Base-by-base conservation (phyloP, 2,888 invertebrate genomes). In the Toxonevra muliebris region DNA sequence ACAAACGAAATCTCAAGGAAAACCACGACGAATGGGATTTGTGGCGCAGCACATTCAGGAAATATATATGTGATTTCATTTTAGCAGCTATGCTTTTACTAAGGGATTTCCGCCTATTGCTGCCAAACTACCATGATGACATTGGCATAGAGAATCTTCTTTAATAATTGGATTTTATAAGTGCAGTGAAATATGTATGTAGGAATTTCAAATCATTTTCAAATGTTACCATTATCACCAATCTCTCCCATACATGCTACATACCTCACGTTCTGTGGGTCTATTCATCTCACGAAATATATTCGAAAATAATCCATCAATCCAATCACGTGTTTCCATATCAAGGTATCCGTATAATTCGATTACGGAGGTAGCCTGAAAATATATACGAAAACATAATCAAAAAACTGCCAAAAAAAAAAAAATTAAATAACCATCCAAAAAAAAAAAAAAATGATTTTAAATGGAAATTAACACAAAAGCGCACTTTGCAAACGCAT, bases 201-300 rank as follows among this genome's bases (percentile, higher is more conserved):
- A 30, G 30, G n/a, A n/a, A n/a, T n/a, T n/a, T n/a, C 30, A 30
- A 30, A 30, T 30, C 2, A 30, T 30, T 30, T 30, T 30, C 7
- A 30, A 30, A 30, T 30, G 30, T 30, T 30, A 30, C 30, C 30
- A 30, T 2, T 7, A 4, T 30, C 30, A 30, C 3, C 30, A 30
- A 7, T 7, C 2, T 2, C 30, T 4, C 30, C 30, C 2, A 30
- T 30, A 7, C 30, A n/a, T 58, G n/a, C 43, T 60, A 77, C 81
- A 77, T 80, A 85, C 85, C 75, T 84, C 83, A 58, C 79, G 80
- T 20, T 86, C 86, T 1, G 88, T 84, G 0, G 91, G 93, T 86
- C 89, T 92, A 86, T 96, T 96, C 86, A 96, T 92, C 81, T 95
- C 95, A 58, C 96, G 89, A 85, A 97, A 97, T 80, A 97, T 95